Evolutionary conservation across 2,113 vertebrate species (phyloP), one percentile per base, ranked within the genome.

Genomic region (Triplophysa tibetana): DNA sequence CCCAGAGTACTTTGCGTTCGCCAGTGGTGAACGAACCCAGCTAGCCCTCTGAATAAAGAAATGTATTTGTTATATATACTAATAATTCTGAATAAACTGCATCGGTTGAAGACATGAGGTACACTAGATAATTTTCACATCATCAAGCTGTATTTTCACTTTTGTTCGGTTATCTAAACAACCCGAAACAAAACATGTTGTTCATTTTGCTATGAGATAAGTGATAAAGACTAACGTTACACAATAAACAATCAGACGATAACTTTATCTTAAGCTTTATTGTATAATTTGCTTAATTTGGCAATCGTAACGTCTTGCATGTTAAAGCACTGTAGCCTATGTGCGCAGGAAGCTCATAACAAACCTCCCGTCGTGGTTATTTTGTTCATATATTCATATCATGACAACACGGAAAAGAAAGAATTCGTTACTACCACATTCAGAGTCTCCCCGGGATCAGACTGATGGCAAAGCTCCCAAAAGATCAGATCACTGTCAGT

Each of bases 321-420:
- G 41, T 29, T 29, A 38, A 38, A 38, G 6, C 33, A 7, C 33
- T 38, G 29, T 45, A n/a, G n/a, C n/a, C n/a, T n/a, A n/a, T n/a
- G n/a, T n/a, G 43, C 10, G 11, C 43, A 54, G 9, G 33, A 70
- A 70, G 50, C 8, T 3, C 17, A n/a, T 8, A 13, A 54, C 33
- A 38, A 38, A 38, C 33, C 5, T 8, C 33, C 6, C 33, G 5
- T 38, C 33, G 6, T 7, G 8, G 14, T 11, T 50, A 11, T 69
- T 50, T 69, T 69, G 14, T 41, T 12, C 19, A 1, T 38, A 9
- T 58, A n/a, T 5, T 21, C 38, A 26, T 58, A 70, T 16, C 17
- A 90, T 93, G 90, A 75, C 87, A n/a, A 84, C 77, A 2, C 82
- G 86, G 4, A 93, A 93, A 64, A 87, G 92, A 75, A 92, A 82